Conservation (phyloP, 2,888 invertebrate genomes). For the Laothoe populi region DNA sequence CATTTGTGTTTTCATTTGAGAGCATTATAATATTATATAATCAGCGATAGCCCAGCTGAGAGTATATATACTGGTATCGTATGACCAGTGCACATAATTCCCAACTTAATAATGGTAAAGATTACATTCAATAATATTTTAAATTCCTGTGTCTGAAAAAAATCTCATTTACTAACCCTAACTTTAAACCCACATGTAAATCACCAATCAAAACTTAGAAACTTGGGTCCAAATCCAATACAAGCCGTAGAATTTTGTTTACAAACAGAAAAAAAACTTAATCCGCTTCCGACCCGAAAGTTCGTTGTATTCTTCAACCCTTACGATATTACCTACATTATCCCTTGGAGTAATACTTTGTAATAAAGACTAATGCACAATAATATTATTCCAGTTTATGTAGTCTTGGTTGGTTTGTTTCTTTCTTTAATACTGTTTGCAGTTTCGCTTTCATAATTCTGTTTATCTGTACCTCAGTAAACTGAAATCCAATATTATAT, state of each 20-base stretch:
- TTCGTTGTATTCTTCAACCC: slow-evolving; percentile 37
- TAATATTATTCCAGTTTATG: slow-evolving; percentile 47
- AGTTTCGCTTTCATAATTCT: too few relatives aligned
- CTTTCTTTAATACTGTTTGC: neutral
- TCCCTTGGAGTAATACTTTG: slow-evolving; percentile 47
- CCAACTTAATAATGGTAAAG: too few relatives aligned
- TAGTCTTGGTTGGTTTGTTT: neutral
- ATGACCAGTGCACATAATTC: too few relatives aligned
- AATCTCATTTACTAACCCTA: too few relatives aligned
- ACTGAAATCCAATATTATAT: too few relatives aligned
- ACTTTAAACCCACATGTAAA: neutral
- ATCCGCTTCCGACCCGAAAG: slow-evolving; percentile 18
- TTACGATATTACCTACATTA: slow-evolving; percentile 51
- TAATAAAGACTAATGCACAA: slow-evolving; percentile 55
- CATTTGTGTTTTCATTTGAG: too few relatives aligned
- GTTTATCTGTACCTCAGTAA: too few relatives aligned
- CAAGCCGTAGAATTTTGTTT: slow-evolving; percentile 8
- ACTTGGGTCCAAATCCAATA: slow-evolving; percentile 1
- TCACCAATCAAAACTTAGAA: neutral
- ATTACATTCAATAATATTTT: too few relatives aligned
- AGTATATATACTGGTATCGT: too few relatives aligned
- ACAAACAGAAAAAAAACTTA: slow-evolving; percentile 5
- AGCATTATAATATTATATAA: too few relatives aligned
- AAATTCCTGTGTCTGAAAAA: too few relatives aligned
- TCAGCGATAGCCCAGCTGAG: too few relatives aligned